phyloP scores from a whole-genome alignment of 1,140 invertebrate genomes.

The Atta texana region DNA sequence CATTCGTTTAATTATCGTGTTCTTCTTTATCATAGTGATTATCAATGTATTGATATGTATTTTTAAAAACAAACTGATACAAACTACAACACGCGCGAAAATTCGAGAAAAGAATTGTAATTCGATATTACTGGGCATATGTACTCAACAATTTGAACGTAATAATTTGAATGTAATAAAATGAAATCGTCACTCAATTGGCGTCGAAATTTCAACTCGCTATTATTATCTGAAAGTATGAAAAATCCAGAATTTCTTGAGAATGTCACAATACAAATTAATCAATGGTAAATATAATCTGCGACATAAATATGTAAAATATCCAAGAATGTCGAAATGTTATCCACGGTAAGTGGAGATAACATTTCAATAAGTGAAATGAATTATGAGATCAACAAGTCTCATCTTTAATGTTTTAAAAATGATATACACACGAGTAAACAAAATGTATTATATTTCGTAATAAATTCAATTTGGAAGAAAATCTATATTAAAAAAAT shows the following conservation, averaged over 20 bases:
- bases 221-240: neutral
- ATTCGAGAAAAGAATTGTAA: neutral
- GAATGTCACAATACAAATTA: slow-evolving; percentile 17
- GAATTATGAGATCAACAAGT: neutral
- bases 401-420: neutral
- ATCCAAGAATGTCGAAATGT: neutral
- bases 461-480: neutral
- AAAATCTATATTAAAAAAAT: neutral
- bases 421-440: neutral
- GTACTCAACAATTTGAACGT: neutral
- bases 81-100: neutral
- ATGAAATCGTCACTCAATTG: neutral
- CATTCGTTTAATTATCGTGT: slow-evolving; percentile 61
- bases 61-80: slow-evolving; percentile 74
- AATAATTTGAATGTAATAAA: neutral
- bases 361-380: neutral
- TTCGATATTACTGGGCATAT: neutral
- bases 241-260: slow-evolving; percentile 27
- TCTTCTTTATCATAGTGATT: slow-evolving; percentile 61
- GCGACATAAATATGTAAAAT: neutral
- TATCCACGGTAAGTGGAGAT: neutral
- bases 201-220: neutral
- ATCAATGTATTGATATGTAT: slow-evolving; percentile 75
- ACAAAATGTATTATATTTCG: neutral
- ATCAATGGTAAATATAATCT: slow-evolving; percentile 10